These are phyloP conservation scores for Chrysomela aeneicollis DNA, from an alignment of 2,888 invertebrate genomes.

Conservation along the genomic window DNA sequence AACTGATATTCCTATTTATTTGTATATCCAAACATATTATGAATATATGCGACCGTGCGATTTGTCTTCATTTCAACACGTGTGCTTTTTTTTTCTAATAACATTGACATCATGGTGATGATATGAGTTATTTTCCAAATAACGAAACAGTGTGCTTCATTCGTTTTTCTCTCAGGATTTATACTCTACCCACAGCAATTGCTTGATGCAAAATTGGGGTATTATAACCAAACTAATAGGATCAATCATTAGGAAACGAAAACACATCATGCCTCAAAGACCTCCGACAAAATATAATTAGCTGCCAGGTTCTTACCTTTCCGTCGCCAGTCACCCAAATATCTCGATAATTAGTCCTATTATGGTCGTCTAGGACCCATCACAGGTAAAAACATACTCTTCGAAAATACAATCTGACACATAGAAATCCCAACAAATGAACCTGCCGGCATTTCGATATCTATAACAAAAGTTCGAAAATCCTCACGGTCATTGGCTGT, in stretches of 20 bases:
- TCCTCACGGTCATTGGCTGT: constrained; percentile 55
- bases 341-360: constrained; percentile 19
- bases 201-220: too few species aligned
- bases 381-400: constrained; percentile 18
- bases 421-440: constrained; percentile 13
- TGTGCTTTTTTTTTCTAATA: too few species aligned
- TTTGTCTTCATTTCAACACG: too few species aligned
- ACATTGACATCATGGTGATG: too few species aligned
- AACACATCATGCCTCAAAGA: not conserved
- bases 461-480: constrained; percentile 50
- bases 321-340: constrained; percentile 7
- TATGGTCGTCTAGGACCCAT: constrained; percentile 5
- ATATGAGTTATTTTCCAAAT: too few species aligned
- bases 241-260: not conserved
- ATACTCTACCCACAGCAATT: too few species aligned
- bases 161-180: too few species aligned
- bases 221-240: too few species aligned
- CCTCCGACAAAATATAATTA: constrained; percentile 19
- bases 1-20: too few species aligned
- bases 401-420: not conserved
- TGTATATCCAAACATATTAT: too few species aligned
- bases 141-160: too few species aligned
- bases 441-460: constrained; percentile 44
- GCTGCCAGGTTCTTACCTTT: not conserved
- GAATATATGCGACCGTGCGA: too few species aligned